A percentile compares a stretch with the other conserved stretches of the same genome.
Evolutionary conservation across 92 coral and sea anemone species (phyloP).

Genomic region (Epizoanthus ramosus): DNA sequence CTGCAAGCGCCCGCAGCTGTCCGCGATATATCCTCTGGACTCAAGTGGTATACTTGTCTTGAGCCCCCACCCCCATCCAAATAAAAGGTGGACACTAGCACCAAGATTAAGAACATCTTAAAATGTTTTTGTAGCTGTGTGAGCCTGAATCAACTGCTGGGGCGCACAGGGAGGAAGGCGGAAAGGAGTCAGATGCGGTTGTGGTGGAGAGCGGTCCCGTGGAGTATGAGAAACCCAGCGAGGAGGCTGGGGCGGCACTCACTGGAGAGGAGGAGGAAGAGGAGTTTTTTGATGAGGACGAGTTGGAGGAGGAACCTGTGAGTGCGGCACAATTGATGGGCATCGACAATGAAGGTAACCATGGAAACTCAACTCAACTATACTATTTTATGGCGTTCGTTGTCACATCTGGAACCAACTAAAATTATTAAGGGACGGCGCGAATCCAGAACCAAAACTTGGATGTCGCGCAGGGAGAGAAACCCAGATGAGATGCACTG

Average conservation of each 20-base stretch:
- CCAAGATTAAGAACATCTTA: background rate
- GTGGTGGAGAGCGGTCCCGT: constrained; percentile 97
- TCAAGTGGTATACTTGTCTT: too few relatives aligned
- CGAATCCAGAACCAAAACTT: background rate
- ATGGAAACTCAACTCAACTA: too few relatives aligned
- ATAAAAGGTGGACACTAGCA: background rate
- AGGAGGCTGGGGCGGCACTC: constrained; percentile 12
- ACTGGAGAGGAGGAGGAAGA: constrained; percentile 35
- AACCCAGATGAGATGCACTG: too few relatives aligned
- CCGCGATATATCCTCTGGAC: too few relatives aligned
- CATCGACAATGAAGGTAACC: constrained; percentile 81
- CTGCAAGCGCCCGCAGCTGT: too few relatives aligned
- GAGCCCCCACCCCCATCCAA: background rate
- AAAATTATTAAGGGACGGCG: background rate
- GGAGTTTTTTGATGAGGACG: constrained; percentile 68
- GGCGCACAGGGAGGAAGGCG: constrained; percentile 2
- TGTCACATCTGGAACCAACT: too few relatives aligned
- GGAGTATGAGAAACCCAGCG: constrained; percentile 72
- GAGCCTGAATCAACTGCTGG: background rate
- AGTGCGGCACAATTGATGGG: constrained; percentile 94
- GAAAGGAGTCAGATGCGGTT: constrained; percentile 44
- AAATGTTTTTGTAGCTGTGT: background rate
- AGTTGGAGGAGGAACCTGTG: constrained; percentile 83
- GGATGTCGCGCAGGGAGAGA: too few relatives aligned
- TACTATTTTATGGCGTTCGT: too few relatives aligned